Evolutionary conservation across 2,113 vertebrate species (phyloP), one percentile per base, ranked within the genome.

Genomic region (Aix galericulata): DNA sequence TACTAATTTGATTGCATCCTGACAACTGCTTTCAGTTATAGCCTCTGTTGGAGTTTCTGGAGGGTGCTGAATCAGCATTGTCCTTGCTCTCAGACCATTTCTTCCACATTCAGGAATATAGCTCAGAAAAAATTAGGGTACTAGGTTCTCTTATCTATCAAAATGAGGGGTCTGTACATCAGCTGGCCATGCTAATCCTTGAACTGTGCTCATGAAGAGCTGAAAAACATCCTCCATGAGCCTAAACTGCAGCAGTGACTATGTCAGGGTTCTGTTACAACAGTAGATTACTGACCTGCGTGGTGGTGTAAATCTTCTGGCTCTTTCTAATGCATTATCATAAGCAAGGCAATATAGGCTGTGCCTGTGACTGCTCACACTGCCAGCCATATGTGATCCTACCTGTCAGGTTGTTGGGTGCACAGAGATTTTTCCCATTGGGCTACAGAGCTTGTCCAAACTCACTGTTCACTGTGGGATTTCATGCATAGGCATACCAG

Each of bases 361-460:
- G 11, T 56, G 42, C 34, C 50, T 84, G 31, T 82, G 79, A 64
- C 18, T 74, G 66, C 31, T 4, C 2, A 29, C 0, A 0, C n/a
- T 64, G 20, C 20, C 68, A 55, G 59, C 0, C 0, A 11, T 9
- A 59, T 2, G 4, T 26, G 13, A 50, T 44, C 27, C 20, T 53
- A 6, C 25, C 42, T 63, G 4, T 75, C 17, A 56, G 36, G 27
- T 13, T 63, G 4, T 3, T 78, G 32, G 26, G n/a, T 23, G 13
- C 48, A 63, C 53, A 63, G 26, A 59, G 17, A 6, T 91, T 82
- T 75, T 56, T 32, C 44, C 55, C 1, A 0, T 1, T 62, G n/a
- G 17, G 36, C 14, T 64, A 32, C 12, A 55, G 36, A 38, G 26
- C 32, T 16, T 63, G 26, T 44, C 40, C 58, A 82, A 67, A 46